Conservation (phyloP, 1,140 invertebrate species). For the Spodoptera frugiperda region DNA sequence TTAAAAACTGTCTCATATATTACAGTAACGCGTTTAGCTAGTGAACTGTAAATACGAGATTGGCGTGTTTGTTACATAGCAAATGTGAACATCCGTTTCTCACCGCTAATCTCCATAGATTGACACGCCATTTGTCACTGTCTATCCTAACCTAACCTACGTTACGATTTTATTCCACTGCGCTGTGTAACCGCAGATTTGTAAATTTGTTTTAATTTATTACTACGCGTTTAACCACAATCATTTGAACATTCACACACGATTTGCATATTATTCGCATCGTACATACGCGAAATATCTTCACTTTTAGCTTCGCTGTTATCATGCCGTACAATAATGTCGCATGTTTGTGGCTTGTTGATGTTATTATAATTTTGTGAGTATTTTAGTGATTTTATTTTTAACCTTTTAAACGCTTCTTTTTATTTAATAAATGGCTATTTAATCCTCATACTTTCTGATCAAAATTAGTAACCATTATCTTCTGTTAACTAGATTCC, state of each 20-base stretch:
- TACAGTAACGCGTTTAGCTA: not conserved
- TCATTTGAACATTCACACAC: conserved; percentile 8
- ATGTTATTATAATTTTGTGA: conserved; percentile 29
- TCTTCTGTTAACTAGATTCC: conserved; percentile 59
- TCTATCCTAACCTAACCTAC: conserved; percentile 14
- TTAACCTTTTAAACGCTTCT: not conserved
- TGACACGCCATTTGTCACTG: conserved; percentile 34
- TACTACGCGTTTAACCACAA: conserved; percentile 20
- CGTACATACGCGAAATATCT: not conserved
- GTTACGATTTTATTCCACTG: conserved; percentile 24
- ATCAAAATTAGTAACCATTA: conserved; percentile 9
- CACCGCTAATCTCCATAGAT: conserved; percentile 36
- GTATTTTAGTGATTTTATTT: not conserved
- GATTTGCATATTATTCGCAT: conserved; percentile 1
- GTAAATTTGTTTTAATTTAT: conserved; percentile 32
- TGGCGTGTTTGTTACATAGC: conserved; percentile 3
- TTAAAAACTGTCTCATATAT: too few relatives aligned
- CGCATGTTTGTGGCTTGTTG: conserved; percentile 32
- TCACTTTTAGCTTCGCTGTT: conserved; percentile 1
- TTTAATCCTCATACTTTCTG: not conserved
- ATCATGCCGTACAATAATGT: conserved; percentile 1
- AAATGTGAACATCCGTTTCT: conserved; percentile 17
- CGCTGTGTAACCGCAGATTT: conserved; percentile 22
- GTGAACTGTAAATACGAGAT: not conserved
- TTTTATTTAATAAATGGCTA: not conserved